Percentiles rank a stretch among this genome's conserved stretches.
These are phyloP conservation scores for Zaprionus lineosus DNA, from an alignment of 2,888 invertebrate species.

Conservation along the genomic window DNA sequence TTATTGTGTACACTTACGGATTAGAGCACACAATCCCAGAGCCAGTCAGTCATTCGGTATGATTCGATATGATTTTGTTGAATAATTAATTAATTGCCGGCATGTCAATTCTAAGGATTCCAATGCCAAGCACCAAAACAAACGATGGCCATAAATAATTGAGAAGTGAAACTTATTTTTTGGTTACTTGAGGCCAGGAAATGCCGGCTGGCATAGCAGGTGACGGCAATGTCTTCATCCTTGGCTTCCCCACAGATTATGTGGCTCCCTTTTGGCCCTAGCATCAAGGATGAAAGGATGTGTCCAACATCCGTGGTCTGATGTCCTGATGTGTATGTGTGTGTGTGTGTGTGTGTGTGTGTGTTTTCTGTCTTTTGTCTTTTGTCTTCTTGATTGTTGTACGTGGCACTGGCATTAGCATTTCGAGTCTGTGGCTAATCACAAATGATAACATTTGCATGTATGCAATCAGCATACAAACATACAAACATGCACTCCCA, in stretches of 20 bases:
- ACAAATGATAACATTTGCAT: slow-evolving; percentile 79
- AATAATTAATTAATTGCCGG: slow-evolving; percentile 58
- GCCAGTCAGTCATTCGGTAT: not conserved
- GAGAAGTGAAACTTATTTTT: slow-evolving; percentile 65
- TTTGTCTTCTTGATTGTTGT: too few species aligned
- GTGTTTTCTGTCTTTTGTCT: slow-evolving; percentile 2
- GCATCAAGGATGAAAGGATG: too few species aligned
- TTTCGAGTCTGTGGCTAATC: slow-evolving; percentile 74
- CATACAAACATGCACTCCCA: too few species aligned
- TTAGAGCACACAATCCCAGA: not conserved
- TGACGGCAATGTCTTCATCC: too few species aligned
- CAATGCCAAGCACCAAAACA: slow-evolving; percentile 37
- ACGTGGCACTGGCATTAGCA: slow-evolving; percentile 57
- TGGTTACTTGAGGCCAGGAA: slow-evolving; percentile 33
- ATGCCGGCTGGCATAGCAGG: slow-evolving; percentile 50
- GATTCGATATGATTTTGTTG: slow-evolving; percentile 24
- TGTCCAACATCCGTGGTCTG: too few species aligned
- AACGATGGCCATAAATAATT: slow-evolving; percentile 60
- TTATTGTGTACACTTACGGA: too few species aligned
- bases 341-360: too few species aligned
- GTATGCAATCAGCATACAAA: slow-evolving; percentile 44
- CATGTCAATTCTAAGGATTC: slow-evolving; percentile 25
- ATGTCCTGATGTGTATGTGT: too few species aligned
- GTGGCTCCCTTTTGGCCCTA: too few species aligned
- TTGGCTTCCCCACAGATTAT: too few species aligned